Percentiles rank a stretch among this genome's conserved stretches.
Conservation (phyloP, 2,113 vertebrate species). For the Paramormyrops kingsleyae region DNA sequence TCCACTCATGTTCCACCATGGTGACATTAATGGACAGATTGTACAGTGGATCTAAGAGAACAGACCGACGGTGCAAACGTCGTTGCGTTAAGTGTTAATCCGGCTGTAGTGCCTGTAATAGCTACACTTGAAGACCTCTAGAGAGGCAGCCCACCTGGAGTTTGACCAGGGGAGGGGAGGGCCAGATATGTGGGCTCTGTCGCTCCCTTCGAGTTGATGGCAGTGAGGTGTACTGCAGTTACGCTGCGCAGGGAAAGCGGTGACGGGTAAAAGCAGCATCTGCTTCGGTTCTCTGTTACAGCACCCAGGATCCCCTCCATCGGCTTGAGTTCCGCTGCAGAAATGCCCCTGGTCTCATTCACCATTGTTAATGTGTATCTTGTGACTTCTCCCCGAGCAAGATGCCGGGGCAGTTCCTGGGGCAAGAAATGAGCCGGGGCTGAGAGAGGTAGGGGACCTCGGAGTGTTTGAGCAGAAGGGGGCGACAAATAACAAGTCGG, state of each 20-base stretch:
- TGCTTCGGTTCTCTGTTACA: background rate
- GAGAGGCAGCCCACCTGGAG: background rate
- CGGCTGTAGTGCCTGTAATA: background rate
- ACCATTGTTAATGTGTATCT: conserved; percentile 40
- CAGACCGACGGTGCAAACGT: background rate
- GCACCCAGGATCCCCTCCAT: background rate
- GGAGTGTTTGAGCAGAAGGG: background rate
- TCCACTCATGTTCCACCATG: conserved; percentile 27
- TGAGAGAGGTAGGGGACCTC: background rate
- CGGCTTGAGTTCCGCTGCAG: background rate
- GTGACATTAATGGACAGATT: too few species aligned
- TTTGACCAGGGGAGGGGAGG: conserved; percentile 38
- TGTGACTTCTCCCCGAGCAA: conserved; percentile 43
- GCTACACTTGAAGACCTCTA: background rate
- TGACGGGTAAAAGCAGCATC: conserved; percentile 17
- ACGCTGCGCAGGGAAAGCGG: conserved; percentile 25
- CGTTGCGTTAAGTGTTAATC: background rate
- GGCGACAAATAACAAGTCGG: background rate
- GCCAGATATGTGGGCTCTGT: conserved; percentile 38
- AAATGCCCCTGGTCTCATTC: conserved; percentile 23
- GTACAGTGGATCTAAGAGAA: background rate
- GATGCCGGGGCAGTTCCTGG: conserved; percentile 45
- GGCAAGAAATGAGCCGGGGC: background rate
- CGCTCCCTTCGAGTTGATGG: conserved; percentile 40
- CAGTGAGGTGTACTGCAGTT: conserved; percentile 36